Evolutionary conservation across 2,113 vertebrate genomes (phyloP).

Genomic region (Ceyx margarethae): DNA sequence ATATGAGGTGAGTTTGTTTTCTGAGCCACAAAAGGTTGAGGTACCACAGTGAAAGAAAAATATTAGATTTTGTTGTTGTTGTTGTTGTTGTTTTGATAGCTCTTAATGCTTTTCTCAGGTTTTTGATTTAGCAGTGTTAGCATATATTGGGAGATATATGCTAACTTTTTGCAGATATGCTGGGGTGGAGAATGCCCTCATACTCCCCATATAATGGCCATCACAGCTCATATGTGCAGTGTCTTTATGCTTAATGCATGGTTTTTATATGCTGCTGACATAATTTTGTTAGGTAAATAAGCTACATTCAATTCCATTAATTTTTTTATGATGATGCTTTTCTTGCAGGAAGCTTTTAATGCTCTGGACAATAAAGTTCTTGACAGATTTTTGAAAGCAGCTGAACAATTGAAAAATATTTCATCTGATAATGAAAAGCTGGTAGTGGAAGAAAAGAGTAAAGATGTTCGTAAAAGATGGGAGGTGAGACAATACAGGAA

Average conservation of each 20-base stretch:
- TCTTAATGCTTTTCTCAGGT: background rate
- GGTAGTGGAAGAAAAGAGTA: slow-evolving; percentile 81
- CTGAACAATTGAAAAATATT: slow-evolving; percentile 78
- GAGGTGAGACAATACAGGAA: slow-evolving; percentile 77
- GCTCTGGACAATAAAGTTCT: slow-evolving; percentile 80
- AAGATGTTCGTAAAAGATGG: slow-evolving; percentile 83
- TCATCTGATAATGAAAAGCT: slow-evolving; percentile 73
- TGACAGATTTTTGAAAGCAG: slow-evolving; percentile 81
- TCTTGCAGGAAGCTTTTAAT: slow-evolving; percentile 79
- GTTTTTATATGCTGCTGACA: background rate
- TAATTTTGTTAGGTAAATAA: background rate
- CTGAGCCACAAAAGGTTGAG: background rate
- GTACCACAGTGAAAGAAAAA: background rate
- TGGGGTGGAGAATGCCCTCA: background rate
- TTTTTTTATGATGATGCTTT: background rate
- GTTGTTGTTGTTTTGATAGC: background rate
- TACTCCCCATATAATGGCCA: background rate
- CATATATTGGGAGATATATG: background rate
- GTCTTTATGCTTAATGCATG: background rate
- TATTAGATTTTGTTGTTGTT: background rate
- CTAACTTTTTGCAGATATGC: background rate
- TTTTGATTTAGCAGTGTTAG: background rate
- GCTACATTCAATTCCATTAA: background rate
- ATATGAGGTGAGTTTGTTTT: slow-evolving; percentile 69
- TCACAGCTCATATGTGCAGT: background rate